Base-by-base conservation (phyloP, 2,888 invertebrate genomes). In the Trachelus stipa region DNA sequence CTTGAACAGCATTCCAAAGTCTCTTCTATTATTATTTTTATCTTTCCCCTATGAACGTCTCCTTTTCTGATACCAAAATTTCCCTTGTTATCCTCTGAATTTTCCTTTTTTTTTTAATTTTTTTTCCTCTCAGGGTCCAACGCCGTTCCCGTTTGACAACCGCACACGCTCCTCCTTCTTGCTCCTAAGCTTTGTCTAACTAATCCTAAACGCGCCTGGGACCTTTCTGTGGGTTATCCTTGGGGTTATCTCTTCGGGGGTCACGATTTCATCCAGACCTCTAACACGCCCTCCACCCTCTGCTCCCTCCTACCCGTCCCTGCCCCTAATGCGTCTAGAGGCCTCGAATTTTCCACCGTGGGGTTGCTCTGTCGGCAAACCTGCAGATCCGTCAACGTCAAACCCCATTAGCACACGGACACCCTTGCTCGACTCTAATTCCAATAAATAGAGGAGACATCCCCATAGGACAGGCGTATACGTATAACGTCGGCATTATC, bases 311-410 rank as follows among this genome's bases (percentile, higher is more conserved):
- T 23, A 23, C 23, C 23, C 56, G 23, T 56, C 23, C 56, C 56
- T 9, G 23, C 9, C 23, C 56, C 56, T 56, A 56, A 56, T 56
- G 23, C 56, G 23, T 56, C 56, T 56, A 23, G 56, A 56, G 56
- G 56, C 56, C 23, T 23, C 56, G 56, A 56, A 56, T 23, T 56
- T 56, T 56, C 56, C 56, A 56, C 71, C 15, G 71, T 71, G 71
- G 71, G 31, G 71, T 31, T 6, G 34, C 71, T 31, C 31, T 71
- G 71, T 71, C 71, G 34, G 85, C 84, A 56, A 87, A 87, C 86
- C 85, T 83, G 83, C 77, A 88, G 84, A 88, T 89, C 85, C 89
- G 87, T 89, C 89, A 89, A 87, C 80, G 88, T 89, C 89, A 85
- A 86, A 88, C 85, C 88, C 88, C 84, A 88, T 89, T 89, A 89